Percentiles rank a stretch among this genome's conserved stretches.
These are phyloP conservation scores for Ascidia mentula DNA, from an alignment of 23 tunicate species.

Conservation along the genomic window DNA sequence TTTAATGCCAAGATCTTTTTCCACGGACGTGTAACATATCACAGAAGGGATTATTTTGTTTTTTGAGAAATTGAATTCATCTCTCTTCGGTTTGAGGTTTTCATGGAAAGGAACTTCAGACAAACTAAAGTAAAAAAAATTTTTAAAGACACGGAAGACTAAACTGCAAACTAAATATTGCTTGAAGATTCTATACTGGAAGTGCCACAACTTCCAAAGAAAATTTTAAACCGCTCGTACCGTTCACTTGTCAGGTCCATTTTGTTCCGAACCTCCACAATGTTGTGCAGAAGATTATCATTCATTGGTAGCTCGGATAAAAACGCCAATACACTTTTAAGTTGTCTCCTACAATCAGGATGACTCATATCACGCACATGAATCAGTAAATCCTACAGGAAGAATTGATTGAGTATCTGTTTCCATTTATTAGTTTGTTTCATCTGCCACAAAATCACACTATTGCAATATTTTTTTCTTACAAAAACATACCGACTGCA, in stretches of 20 bases:
- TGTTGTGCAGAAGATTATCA: conserved; percentile 30
- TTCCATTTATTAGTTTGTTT: neutral
- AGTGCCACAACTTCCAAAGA: neutral
- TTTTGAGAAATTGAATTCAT: neutral
- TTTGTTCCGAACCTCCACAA: conserved; percentile 85
- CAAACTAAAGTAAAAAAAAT: neutral
- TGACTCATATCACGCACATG: conserved; percentile 82
- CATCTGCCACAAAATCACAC: neutral
- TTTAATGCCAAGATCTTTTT: conserved; percentile 33
- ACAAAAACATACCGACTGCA: conserved; percentile 54
- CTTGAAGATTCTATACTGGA: too few species aligned
- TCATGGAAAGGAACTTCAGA: neutral
- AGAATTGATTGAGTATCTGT: neutral
- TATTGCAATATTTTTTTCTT: neutral
- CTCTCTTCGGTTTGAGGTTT: neutral
- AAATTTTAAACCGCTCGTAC: neutral
- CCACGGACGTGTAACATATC: conserved; percentile 52
- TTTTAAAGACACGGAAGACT: too few species aligned
- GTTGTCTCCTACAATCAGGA: conserved; percentile 65
- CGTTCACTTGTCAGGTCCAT: conserved; percentile 35
- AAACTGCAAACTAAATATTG: too few species aligned
- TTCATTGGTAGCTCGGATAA: conserved; percentile 42
- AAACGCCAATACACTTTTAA: conserved; percentile 47
- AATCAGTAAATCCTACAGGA: conserved; percentile 60
- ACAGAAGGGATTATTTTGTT: conserved; percentile 31